Evolutionary conservation across 2,113 vertebrate genomes (phyloP).

Genomic region (Macaca fascicularis): T2T-MFA8v1.1 NC_088379.1:22452501-22453000

Average conservation of each 20-base stretch:
- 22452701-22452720: slow-evolving; percentile 86
- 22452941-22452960: slow-evolving; percentile 78
- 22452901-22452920: slow-evolving; percentile 78
- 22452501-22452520: slow-evolving; percentile 38
- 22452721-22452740: slow-evolving; percentile 83
- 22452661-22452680: slow-evolving; percentile 81
- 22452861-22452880: slow-evolving; percentile 73
- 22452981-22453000: slow-evolving; percentile 70
- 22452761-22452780: slow-evolving; percentile 73
- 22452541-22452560: slow-evolving; percentile 66
- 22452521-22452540: slow-evolving; percentile 64
- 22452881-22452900: slow-evolving; percentile 65
- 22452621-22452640: slow-evolving; percentile 85
- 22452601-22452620: slow-evolving; percentile 85
- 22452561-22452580: slow-evolving; percentile 73
- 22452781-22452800: slow-evolving; percentile 81
- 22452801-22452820: slow-evolving; percentile 77
- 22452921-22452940: slow-evolving; percentile 36
- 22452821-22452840: slow-evolving; percentile 75
- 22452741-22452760: slow-evolving; percentile 81
- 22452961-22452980: not conserved
- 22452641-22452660: slow-evolving; percentile 84
- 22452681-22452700: slow-evolving; percentile 82
- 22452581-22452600: slow-evolving; percentile 82
- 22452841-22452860: slow-evolving; percentile 76